Evolutionary conservation across 2,888 invertebrate genomes (phyloP), one percentile per base, ranked within the genome.

Genomic region (Agrochola lota): DNA sequence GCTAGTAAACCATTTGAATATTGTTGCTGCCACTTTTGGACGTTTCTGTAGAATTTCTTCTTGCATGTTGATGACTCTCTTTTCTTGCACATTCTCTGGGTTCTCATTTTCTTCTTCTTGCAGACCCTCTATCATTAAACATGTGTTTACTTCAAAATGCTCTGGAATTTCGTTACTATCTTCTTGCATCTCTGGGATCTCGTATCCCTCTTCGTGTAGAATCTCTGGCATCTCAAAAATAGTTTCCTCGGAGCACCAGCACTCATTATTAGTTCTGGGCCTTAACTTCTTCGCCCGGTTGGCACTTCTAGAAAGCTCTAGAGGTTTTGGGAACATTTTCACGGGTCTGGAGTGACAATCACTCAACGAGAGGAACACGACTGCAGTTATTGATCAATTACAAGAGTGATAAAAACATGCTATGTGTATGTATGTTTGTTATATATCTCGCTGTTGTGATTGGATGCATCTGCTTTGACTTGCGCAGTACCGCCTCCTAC

Each of bases 351-450:
- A 40, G 20, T 74, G 20, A 40, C 26, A 49, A 7, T 49, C 26
- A 35, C 43, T 49, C 59, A 46, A 26, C 11, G 46, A 35, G 8
- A 63, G 17, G 23, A 8, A 35, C 17, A 26, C 26, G 46, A 77
- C 76, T 76, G 64, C 55, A 63, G 46, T 64, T 77, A 77, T 77
- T 77, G 57, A 76, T 76, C 35, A 57, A 64, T 76, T 57, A 35
- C 23, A 57, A 3, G 20, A 23, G 5, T 59, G 78, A 76, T 63
- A 43, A 35, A n/a, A 12, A 12, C 20, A 30, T 43, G n/a, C 7
- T 75, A 60, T 74, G 43, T n/a, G 1, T 63, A 66, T 71, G 3
- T 64, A 26, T 63, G 55, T 76, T 52, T 30, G 23, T 76, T 23
- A 57, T 64, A 17, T 55, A 6, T 26, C 11, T 30, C 23, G 1